Percentiles rank a stretch among this genome's conserved stretches.
Conservation (phyloP, 2,888 invertebrate genomes). For the Athetis lepigone region DNA sequence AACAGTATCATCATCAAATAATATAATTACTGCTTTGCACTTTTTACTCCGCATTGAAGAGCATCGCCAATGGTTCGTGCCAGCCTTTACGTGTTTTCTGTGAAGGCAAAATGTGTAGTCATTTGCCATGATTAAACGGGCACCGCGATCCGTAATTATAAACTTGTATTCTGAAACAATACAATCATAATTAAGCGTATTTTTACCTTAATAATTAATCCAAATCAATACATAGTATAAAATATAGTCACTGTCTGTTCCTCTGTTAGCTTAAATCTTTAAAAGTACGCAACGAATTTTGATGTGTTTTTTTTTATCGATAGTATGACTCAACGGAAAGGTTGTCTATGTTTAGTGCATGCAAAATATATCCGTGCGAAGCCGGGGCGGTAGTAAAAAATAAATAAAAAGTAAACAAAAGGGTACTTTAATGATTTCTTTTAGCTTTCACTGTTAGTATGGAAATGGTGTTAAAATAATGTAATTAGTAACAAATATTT, state of each 20-base stretch:
- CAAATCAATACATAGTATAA: no score
- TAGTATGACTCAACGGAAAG: no score
- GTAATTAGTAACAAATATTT: not conserved
- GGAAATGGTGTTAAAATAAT: not conserved
- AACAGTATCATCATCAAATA: constrained; percentile 29
- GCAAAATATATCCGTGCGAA: no score
- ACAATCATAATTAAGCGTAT: not conserved
- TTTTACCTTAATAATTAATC: no score
- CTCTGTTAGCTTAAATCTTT: no score
- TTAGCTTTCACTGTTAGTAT: not conserved
- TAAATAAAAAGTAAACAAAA: no score
- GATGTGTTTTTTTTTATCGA: no score
- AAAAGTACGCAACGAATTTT: no score
- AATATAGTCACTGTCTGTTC: no score
- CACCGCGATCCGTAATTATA: constrained; percentile 25
- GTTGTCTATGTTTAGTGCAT: no score
- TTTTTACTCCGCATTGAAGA: constrained; percentile 31
- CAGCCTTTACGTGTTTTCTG: constrained; percentile 16
- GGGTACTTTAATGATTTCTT: not conserved
- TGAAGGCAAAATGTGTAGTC: constrained; percentile 30
- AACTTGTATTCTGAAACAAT: constrained; percentile 25
- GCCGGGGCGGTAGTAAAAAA: no score
- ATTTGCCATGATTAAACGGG: constrained; percentile 12
- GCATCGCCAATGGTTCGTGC: constrained; percentile 37
- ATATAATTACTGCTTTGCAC: constrained; percentile 25